Evolutionary conservation across 2,113 vertebrate species (phyloP).

Genomic region (Ivindomyrus marchei): DNA sequence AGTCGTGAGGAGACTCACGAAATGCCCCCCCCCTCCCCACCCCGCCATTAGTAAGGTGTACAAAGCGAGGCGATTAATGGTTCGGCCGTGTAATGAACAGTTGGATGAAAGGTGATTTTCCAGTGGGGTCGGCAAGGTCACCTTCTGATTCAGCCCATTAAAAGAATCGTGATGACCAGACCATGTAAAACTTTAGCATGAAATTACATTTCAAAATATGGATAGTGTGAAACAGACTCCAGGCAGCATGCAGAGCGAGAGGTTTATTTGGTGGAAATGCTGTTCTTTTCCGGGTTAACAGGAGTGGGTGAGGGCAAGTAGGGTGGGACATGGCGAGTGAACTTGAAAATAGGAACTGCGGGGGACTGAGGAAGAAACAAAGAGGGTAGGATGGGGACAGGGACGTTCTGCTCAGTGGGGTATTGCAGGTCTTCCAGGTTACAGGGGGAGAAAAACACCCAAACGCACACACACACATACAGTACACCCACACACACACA

Average conservation of each 20-base stretch:
- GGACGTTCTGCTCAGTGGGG: background rate
- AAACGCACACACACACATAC: background rate
- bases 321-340: background rate
- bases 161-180: slow-evolving; percentile 6
- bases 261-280: background rate
- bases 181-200: slow-evolving; percentile 7
- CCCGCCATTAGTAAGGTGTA: slow-evolving; percentile 12
- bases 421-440: background rate
- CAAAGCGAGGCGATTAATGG: slow-evolving; percentile 1
- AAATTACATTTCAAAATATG: slow-evolving; percentile 11
- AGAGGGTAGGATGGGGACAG: background rate
- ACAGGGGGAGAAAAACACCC: background rate
- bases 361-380: background rate
- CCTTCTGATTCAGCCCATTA: slow-evolving; percentile 16
- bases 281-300: background rate
- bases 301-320: background rate
- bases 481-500: background rate
- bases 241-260: background rate
- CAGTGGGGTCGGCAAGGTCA: background rate
- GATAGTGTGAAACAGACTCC: background rate
- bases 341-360: background rate
- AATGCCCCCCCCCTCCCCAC: background rate
- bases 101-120: slow-evolving; percentile 16
- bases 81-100: slow-evolving; percentile 10
- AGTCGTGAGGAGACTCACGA: background rate